These are phyloP conservation scores for Blastobasis lacticolella DNA, from an alignment of 2,888 invertebrate species.

Conservation along the genomic window DNA sequence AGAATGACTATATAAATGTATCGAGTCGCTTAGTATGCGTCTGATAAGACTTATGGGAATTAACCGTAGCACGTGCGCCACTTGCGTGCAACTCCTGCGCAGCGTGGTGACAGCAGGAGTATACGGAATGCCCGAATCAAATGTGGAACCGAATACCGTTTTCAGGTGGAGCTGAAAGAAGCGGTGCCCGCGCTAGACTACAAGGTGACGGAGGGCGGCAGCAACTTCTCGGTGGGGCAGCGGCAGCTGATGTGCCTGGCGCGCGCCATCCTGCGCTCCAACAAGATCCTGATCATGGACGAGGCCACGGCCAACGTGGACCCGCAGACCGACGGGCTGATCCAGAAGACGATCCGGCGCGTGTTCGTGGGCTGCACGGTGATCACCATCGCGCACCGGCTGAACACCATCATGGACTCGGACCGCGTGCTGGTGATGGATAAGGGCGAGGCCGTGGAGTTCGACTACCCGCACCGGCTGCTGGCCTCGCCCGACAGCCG, in stretches of 20 bases:
- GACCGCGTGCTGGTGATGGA: constrained; percentile 83
- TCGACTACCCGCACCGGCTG: constrained; percentile 76
- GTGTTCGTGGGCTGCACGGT: constrained; percentile 89
- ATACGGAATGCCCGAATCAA: no score
- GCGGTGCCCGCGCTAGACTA: constrained; percentile 78
- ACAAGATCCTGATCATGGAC: constrained; percentile 89
- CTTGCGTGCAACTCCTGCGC: no score
- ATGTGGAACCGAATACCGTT: no score
- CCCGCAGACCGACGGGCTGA: constrained; percentile 89
- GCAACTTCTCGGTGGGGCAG: constrained; percentile 92
- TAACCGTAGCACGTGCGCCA: no score
- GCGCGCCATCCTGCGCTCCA: constrained; percentile 88
- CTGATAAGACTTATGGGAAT: no score
- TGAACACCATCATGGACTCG: constrained; percentile 94
- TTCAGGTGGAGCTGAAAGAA: constrained; percentile 82
- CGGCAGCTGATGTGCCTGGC: constrained; percentile 92
- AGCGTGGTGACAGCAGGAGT: no score
- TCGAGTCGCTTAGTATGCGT: no score
- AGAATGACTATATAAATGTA: no score
- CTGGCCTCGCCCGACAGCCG: constrained; percentile 68
- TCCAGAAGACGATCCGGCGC: constrained; percentile 86
- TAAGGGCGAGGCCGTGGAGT: constrained; percentile 76
- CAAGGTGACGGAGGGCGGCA: constrained; percentile 82
- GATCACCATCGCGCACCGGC: constrained; percentile 91
- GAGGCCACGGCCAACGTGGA: constrained; percentile 97